Evolutionary conservation across 2,113 vertebrate species (phyloP).

Genomic region (Sterrhoptilus dennistouni): DNA sequence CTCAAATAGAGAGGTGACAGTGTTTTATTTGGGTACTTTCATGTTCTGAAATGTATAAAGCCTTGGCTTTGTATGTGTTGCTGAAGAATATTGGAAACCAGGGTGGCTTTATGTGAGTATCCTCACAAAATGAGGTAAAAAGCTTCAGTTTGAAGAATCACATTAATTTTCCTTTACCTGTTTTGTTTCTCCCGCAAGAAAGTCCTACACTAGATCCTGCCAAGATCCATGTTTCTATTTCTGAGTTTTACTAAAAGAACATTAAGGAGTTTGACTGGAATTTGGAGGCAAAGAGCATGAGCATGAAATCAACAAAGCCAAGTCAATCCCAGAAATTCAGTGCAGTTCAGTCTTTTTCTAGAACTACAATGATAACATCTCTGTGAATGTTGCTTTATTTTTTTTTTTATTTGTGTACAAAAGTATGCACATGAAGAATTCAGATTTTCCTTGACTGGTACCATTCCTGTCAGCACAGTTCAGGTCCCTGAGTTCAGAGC

Average conservation of each 20-base stretch:
- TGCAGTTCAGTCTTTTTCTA: background rate
- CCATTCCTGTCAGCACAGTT: background rate
- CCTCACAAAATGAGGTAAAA: background rate
- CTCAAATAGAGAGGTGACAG: background rate
- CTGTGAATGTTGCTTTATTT: background rate
- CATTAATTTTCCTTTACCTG: background rate
- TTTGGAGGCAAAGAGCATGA: background rate
- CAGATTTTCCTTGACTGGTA: background rate
- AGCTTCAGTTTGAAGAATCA: background rate
- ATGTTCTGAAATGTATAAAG: background rate
- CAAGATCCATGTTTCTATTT: background rate
- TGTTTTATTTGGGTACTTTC: background rate
- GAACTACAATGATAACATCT: background rate
- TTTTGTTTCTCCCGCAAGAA: accelerated
- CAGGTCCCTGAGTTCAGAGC: background rate
- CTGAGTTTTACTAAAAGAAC: background rate
- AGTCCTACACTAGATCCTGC: background rate
- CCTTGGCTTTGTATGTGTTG: background rate
- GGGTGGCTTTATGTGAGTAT: background rate
- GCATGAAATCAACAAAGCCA: background rate
- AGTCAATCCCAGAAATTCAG: background rate
- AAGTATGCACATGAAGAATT: background rate
- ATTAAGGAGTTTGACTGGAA: background rate
- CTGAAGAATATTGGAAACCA: background rate
- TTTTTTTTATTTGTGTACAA: background rate